These are phyloP conservation scores for Lepidotrigona ventralis DNA, from an alignment of 1,140 invertebrate genomes.

Conservation along the genomic window DNA sequence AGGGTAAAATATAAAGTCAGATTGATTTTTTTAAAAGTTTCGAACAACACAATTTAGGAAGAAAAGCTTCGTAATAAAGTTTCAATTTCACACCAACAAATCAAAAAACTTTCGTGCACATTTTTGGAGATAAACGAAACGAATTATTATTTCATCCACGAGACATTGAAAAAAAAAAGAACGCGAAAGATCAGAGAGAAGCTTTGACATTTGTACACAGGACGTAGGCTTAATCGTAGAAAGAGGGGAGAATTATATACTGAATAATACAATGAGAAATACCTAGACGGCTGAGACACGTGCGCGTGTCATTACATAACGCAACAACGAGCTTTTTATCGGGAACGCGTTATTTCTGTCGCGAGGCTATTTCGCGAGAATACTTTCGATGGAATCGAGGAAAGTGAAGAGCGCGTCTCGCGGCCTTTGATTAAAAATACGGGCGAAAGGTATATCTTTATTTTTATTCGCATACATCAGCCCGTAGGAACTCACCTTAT, in stretches of 20 bases:
- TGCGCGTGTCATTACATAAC: slow-evolving; percentile 35
- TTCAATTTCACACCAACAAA: background rate
- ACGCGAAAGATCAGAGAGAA: background rate
- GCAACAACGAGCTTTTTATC: slow-evolving; percentile 46
- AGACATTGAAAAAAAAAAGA: background rate
- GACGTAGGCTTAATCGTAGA: background rate
- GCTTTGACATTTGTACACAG: background rate
- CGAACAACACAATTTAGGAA: background rate
- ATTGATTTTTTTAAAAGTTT: background rate
- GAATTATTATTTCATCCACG: background rate
- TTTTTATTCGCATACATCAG: slow-evolving; percentile 9
- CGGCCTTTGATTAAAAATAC: slow-evolving; percentile 44
- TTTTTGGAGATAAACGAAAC: background rate
- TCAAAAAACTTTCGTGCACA: background rate
- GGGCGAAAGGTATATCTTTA: slow-evolving; percentile 16
- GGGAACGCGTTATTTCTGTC: slow-evolving; percentile 49
- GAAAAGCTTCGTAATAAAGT: background rate
- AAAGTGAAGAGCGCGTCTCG: slow-evolving; percentile 2
- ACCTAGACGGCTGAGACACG: background rate
- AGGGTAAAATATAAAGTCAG: background rate
- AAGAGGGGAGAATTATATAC: background rate
- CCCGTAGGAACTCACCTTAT: background rate
- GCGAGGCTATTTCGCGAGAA: slow-evolving; percentile 39
- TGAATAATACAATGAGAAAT: background rate
- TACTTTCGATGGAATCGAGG: slow-evolving; percentile 30